phyloP scores from a whole-genome alignment of 2,888 invertebrate species.

The Geotrupes spiniger region DNA sequence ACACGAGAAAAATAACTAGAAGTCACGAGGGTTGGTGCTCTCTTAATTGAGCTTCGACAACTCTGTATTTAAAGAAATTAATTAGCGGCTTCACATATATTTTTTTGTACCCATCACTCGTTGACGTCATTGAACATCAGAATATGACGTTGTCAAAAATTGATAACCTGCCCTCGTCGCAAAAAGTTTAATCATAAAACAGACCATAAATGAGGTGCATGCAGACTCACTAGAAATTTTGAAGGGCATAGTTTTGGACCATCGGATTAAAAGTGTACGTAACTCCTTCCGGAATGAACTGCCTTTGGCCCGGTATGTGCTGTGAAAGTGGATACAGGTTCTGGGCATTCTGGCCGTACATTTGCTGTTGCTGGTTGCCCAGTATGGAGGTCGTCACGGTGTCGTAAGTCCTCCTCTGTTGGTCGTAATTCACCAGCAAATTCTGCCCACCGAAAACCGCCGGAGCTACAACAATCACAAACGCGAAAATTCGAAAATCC shows the following conservation, averaged over 20 bases:
- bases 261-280: constrained; percentile 25
- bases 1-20: too few relatives aligned
- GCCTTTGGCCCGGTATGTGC: constrained; percentile 11
- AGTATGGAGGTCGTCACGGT: constrained; percentile 32
- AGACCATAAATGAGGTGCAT: too few relatives aligned
- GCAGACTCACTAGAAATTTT: constrained; percentile 15
- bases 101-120: too few relatives aligned
- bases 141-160: too few relatives aligned
- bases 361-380: constrained; percentile 21
- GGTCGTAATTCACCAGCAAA: constrained; percentile 35
- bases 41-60: too few relatives aligned
- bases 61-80: too few relatives aligned
- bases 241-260: constrained; percentile 9
- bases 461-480: constrained; percentile 26
- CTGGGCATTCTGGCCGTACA: constrained; percentile 19
- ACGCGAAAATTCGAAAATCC: constrained; percentile 2
- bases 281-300: constrained; percentile 22
- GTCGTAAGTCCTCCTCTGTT: constrained; percentile 34
- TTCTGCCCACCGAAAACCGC: constrained; percentile 31
- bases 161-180: too few relatives aligned
- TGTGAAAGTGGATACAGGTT: constrained; percentile 16
- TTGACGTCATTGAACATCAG: too few relatives aligned
- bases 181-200: too few relatives aligned
- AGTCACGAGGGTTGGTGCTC: too few relatives aligned
- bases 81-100: too few relatives aligned